A percentile compares a stretch with the other conserved stretches of the same genome.
phyloP scores from a whole-genome alignment of 2,113 vertebrate genomes.

The Numenius arquata region DNA sequence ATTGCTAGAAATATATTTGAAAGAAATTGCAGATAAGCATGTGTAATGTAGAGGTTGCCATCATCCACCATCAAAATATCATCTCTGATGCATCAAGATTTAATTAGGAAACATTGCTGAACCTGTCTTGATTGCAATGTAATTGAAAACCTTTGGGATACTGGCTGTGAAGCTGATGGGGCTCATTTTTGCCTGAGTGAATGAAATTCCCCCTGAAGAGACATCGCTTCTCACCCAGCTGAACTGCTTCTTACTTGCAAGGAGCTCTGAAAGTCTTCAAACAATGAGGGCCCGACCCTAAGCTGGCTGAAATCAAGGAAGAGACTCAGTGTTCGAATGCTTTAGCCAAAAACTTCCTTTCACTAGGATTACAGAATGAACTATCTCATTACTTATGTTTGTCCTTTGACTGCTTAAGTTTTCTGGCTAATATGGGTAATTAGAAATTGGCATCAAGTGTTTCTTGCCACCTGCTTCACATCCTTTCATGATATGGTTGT shows the following conservation, averaged over 20 bases:
- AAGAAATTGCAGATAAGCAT: neutral
- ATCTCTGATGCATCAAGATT: neutral
- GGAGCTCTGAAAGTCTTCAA: neutral
- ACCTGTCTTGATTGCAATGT: neutral
- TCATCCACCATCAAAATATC: neutral
- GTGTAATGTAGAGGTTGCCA: neutral
- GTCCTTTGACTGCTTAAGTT: neutral
- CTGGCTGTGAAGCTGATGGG: neutral
- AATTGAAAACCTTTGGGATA: neutral
- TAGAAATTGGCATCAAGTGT: neutral
- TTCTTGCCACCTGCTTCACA: neutral
- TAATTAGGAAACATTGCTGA: neutral
- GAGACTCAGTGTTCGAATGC: rapidly evolving
- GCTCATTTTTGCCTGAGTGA: neutral
- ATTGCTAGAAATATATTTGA: neutral
- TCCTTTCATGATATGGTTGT: rapidly evolving
- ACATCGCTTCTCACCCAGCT: neutral
- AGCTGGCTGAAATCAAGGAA: neutral
- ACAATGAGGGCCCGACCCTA: neutral
- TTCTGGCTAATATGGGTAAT: neutral
- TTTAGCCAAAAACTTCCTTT: neutral
- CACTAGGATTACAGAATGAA: neutral
- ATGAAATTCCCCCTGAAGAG: neutral
- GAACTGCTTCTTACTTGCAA: neutral
- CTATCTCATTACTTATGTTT: neutral